Conservation (phyloP, 2,113 vertebrate species). For the Chascanopsetta lugubris region DNA sequence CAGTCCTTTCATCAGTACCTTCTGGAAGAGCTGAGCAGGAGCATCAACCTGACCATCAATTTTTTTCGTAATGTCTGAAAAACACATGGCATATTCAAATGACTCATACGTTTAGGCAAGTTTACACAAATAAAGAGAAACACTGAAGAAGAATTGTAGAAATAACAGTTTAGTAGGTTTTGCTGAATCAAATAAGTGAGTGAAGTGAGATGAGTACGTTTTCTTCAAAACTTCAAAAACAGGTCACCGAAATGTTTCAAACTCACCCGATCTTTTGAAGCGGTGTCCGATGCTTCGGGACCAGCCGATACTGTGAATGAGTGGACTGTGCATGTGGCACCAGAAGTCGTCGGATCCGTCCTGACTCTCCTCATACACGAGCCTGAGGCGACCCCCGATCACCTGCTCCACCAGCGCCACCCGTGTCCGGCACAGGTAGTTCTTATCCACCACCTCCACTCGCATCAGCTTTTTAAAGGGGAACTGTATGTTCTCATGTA, state of each 20-base stretch:
- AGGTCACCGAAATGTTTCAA: background rate
- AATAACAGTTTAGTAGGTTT: too few species aligned
- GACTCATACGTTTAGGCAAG: background rate
- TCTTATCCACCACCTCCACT: conserved; percentile 98
- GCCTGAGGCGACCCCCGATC: conserved; percentile 90
- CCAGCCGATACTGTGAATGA: conserved; percentile 97
- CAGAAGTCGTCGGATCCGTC: conserved; percentile 97
- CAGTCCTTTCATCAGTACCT: conserved; percentile 82
- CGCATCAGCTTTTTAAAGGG: conserved; percentile 97
- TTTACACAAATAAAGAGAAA: background rate
- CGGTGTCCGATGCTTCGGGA: conserved; percentile 97
- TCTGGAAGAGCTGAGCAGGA: conserved; percentile 90
- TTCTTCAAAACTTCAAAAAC: background rate
- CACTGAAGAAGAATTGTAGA: too few species aligned
- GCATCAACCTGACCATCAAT: conserved; percentile 93
- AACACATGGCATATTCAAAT: conserved; percentile 3
- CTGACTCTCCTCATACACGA: conserved; percentile 96
- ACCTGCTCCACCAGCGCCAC: conserved; percentile 95
- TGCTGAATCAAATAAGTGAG: too few species aligned
- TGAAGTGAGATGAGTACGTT: too few species aligned
- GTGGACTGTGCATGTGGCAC: conserved; percentile 98
- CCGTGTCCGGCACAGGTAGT: conserved; percentile 94
- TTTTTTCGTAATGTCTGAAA: conserved; percentile 93
- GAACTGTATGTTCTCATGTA: conserved; percentile 95
- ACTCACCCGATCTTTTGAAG: conserved; percentile 95